Conservation (phyloP, 2,113 vertebrate genomes). For the Hyla sarda region DNA sequence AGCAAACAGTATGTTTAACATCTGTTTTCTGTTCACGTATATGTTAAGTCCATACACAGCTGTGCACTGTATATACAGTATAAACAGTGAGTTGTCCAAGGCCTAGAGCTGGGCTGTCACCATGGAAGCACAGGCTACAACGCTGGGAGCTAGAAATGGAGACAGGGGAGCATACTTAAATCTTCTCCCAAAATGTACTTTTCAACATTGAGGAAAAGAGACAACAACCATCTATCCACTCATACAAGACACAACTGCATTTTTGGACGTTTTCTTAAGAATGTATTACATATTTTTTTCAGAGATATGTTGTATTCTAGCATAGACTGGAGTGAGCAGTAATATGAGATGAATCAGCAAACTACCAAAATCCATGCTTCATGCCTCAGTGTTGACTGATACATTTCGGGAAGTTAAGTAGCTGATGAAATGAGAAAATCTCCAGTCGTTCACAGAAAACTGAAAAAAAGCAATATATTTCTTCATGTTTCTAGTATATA, state of each 20-base stretch:
- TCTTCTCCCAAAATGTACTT: background rate
- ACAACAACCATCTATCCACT: background rate
- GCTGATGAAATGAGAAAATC: background rate
- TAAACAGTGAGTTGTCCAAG: background rate
- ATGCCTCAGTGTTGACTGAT: background rate
- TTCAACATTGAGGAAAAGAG: background rate
- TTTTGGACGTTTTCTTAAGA: too few species aligned
- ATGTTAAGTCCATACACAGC: background rate
- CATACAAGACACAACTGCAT: too few species aligned
- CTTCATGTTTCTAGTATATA: background rate
- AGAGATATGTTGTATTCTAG: background rate
- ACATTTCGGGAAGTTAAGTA: background rate
- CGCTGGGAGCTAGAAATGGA: too few species aligned
- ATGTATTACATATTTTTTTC: background rate
- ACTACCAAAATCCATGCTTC: background rate
- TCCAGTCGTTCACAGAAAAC: background rate
- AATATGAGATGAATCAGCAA: background rate
- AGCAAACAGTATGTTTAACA: background rate
- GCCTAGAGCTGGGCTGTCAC: background rate
- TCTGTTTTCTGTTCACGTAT: background rate
- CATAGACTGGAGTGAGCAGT: background rate
- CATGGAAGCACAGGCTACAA: background rate
- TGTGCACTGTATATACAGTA: conserved; percentile 7
- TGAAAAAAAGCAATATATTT: too few species aligned
- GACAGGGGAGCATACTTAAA: background rate